Conservation (phyloP, 1,140 invertebrate genomes). For the Tenebrio molitor region DNA sequence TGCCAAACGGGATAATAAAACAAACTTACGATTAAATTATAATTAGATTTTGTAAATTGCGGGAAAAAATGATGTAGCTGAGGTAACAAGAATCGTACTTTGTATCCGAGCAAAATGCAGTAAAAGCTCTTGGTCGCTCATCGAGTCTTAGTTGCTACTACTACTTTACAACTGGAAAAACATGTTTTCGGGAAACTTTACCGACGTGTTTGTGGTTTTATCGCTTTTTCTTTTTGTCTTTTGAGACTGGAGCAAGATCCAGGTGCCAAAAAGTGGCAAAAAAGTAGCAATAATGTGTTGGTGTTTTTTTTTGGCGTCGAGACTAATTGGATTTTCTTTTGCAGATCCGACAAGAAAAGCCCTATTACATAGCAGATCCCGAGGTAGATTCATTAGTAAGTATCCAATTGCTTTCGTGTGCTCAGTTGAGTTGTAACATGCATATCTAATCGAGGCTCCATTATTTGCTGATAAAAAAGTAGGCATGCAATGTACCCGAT, state of each 20-base stretch:
- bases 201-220: too few relatives aligned
- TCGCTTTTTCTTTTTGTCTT: too few relatives aligned
- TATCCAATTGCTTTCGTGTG: conserved; percentile 63
- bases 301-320: conserved; percentile 16
- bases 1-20: too few relatives aligned
- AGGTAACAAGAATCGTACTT: too few relatives aligned
- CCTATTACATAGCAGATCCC: conserved; percentile 97
- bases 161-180: too few relatives aligned
- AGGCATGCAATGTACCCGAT: conserved; percentile 36
- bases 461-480: conserved; percentile 43
- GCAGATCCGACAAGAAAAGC: conserved; percentile 98
- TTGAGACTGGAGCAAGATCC: background rate
- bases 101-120: too few relatives aligned
- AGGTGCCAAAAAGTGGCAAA: conserved; percentile 11
- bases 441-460: conserved; percentile 48
- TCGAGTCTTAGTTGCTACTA: too few relatives aligned
- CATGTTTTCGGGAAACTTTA: too few relatives aligned
- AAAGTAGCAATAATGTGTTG: conserved; percentile 25
- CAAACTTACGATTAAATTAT: too few relatives aligned
- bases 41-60: too few relatives aligned
- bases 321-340: conserved; percentile 70
- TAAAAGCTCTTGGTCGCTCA: too few relatives aligned
- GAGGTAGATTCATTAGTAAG: conserved; percentile 99
- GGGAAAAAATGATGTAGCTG: too few relatives aligned
- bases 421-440: conserved; percentile 52